Evolutionary conservation across 2,797 vertebrate species (phyloP).

Genomic region (Brotula barbata): DNA sequence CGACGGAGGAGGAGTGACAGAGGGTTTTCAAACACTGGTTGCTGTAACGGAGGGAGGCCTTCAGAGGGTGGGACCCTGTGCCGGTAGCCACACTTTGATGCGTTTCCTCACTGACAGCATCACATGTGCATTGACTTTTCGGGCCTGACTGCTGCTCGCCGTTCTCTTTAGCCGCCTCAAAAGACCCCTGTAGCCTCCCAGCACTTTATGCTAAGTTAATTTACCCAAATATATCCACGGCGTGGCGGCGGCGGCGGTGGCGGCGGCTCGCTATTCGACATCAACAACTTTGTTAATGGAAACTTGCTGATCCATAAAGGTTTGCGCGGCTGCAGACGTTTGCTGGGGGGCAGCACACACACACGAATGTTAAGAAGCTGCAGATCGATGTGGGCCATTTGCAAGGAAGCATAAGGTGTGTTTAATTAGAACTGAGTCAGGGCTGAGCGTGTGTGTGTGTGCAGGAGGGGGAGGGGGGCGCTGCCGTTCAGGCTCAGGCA

Average conservation of each 20-base stretch:
- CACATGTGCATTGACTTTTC: constrained; percentile 73
- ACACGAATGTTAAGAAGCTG: constrained; percentile 88
- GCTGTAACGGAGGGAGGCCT: constrained; percentile 30
- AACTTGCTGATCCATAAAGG: constrained; percentile 96
- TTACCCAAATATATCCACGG: constrained; percentile 85
- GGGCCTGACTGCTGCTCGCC: constrained; percentile 58
- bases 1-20: constrained; percentile 4
- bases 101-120: constrained; percentile 41
- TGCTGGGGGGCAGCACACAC: constrained; percentile 89
- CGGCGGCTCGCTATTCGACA: constrained; percentile 70
- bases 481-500: constrained; percentile 75
- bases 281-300: constrained; percentile 94
- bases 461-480: constrained; percentile 57
- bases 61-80: constrained; percentile 31
- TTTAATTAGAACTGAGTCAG: constrained; percentile 94
- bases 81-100: constrained; percentile 52
- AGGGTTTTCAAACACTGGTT: background rate
- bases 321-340: constrained; percentile 78
- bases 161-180: constrained; percentile 59
- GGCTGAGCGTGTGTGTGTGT: constrained; percentile 43
- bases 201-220: constrained; percentile 87
- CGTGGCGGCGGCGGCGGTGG: constrained; percentile 34
- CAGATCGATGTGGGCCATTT: constrained; percentile 96
- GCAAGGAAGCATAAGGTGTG: constrained; percentile 93
- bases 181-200: constrained; percentile 73